phyloP scores from a whole-genome alignment of 2,888 invertebrate genomes.

The Plagodis dolabraria region DNA sequence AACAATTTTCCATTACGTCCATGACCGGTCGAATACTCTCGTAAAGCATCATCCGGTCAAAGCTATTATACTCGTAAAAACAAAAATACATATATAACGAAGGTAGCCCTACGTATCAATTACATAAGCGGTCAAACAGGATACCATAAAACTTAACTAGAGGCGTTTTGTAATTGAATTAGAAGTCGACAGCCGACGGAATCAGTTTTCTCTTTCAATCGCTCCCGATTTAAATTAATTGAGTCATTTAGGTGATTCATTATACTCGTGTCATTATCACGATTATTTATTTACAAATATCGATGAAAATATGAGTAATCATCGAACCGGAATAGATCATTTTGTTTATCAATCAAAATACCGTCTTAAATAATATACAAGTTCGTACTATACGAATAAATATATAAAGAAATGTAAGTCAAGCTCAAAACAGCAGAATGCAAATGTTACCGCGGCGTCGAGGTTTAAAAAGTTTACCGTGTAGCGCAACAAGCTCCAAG shows the following conservation, averaged over 20 bases:
- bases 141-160: conserved; percentile 32
- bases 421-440: too few relatives aligned
- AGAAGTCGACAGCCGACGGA: conserved; percentile 27
- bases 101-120: conserved; percentile 23
- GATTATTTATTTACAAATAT: conserved; percentile 1
- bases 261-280: conserved; percentile 4
- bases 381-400: too few relatives aligned
- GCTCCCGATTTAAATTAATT: conserved; percentile 33
- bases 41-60: too few relatives aligned
- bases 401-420: too few relatives aligned
- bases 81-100: not conserved
- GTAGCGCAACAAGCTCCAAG: too few relatives aligned
- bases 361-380: too few relatives aligned
- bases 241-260: conserved; percentile 34
- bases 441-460: too few relatives aligned
- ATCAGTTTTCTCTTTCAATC: conserved; percentile 37
- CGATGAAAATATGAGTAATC: too few relatives aligned
- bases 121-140: conserved; percentile 29
- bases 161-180: conserved; percentile 35
- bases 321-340: not conserved
- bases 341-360: not conserved
- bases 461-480: too few relatives aligned
- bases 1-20: too few relatives aligned
- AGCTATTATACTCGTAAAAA: not conserved
- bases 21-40: too few relatives aligned